Base-by-base conservation (phyloP, 30 jellyfish, hydroid and myxozoan genomes). In the Mastigias papua region DNA sequence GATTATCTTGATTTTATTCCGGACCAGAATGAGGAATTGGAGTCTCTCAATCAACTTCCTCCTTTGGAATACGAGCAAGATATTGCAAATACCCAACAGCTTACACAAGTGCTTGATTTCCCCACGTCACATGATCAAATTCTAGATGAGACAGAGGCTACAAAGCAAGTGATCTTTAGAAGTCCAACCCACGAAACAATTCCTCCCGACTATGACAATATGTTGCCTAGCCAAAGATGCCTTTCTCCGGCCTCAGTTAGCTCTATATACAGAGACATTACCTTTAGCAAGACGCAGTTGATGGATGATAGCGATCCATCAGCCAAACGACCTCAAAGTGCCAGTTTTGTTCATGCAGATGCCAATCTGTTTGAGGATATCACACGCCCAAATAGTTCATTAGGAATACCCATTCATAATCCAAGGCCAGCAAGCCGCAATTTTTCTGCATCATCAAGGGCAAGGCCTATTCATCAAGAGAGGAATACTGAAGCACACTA, bases 111-210 rank as follows among this genome's bases (percentile, higher is more conserved):
- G n/a, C n/a, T n/a, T n/a, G n/a, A n/a, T n/a, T n/a, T n/a, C n/a
- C n/a, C n/a, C n/a, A 20, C 22, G 23, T 34, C 81, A 0, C 82
- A 80, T 29, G 82, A 42, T 23, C 31, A 11, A 19, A 31, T 61
- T 11, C 51, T 60, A 23, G 54, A 66, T 1, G 90, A 63, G 72
- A 66, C 21, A 19, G 90, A 80, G 22, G 71, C 37, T 16, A n/a
- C 32, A 28, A 80, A 80, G 34, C 62, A 34, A 60, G 72, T 63
- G n/a, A 65, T 46, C n/a, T 80, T 80, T 33, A 62, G 73, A 33
- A 35, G 42, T 28, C 81, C 90, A 11, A 80, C 80, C 0, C 69
- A 73, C 16, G 90, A 64, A 63, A 80, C 90, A 34, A 80, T 80
- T 10, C 54, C 29, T 15, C 17, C 57, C 22, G 50, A 31, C 29